phyloP scores from a whole-genome alignment of 2,888 invertebrate species.

The Galeopsomyia nigrocyanea region DNA sequence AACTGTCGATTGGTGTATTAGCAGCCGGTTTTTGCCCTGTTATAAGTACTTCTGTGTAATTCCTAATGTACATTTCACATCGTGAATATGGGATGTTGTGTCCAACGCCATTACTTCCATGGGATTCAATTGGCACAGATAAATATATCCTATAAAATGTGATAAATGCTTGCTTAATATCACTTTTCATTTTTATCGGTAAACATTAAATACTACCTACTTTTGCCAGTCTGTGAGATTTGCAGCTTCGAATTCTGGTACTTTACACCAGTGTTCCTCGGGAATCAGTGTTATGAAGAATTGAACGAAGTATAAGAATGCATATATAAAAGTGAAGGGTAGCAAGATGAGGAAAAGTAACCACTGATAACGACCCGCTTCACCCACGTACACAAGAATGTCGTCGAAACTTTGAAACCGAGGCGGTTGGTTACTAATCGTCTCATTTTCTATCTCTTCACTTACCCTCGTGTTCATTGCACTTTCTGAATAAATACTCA shows the following conservation, averaged over 20 bases:
- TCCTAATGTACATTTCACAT: constrained; percentile 84
- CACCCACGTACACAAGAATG: constrained; percentile 69
- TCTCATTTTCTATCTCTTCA: too few relatives aligned
- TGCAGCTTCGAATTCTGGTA: constrained; percentile 62
- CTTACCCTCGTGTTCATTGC: too few relatives aligned
- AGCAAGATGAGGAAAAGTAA: constrained; percentile 67
- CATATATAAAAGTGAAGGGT: constrained; percentile 70
- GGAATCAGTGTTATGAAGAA: constrained; percentile 70
- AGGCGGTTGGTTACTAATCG: too few relatives aligned
- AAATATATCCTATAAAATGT: constrained; percentile 62
- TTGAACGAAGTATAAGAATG: constrained; percentile 70
- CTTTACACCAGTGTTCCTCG: constrained; percentile 69
- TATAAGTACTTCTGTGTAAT: constrained; percentile 76
- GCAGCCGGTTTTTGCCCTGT: constrained; percentile 73
- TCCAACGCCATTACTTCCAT: constrained; percentile 57
- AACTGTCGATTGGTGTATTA: constrained; percentile 38
- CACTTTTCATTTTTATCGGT: too few relatives aligned
- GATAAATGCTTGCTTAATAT: too few relatives aligned
- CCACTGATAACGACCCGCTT: constrained; percentile 71
- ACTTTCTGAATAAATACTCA: too few relatives aligned
- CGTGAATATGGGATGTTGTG: constrained; percentile 72
- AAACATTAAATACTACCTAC: constrained; percentile 54
- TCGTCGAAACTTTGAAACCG: constrained; percentile 64
- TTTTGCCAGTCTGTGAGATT: constrained; percentile 65
- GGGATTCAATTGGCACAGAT: constrained; percentile 67